These are phyloP conservation scores for Podarcis raffonei DNA, from an alignment of 2,113 vertebrate species.

Conservation along the genomic window DNA sequence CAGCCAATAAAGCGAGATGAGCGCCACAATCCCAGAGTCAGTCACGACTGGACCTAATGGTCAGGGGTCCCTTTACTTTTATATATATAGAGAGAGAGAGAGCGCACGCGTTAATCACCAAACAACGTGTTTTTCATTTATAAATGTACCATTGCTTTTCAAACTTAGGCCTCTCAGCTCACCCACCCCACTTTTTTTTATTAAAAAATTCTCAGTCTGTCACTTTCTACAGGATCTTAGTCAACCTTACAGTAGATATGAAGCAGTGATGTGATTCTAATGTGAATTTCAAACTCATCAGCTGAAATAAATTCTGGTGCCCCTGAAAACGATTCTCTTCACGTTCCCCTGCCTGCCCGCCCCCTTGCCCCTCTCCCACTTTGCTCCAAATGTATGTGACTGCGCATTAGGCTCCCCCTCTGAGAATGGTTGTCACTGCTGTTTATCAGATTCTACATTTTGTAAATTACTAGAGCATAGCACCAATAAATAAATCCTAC, in stretches of 20 bases:
- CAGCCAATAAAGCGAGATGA: too few relatives aligned
- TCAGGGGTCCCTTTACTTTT: too few relatives aligned
- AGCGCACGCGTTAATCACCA: background rate
- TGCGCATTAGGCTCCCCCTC: constrained; percentile 57
- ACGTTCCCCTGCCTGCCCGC: background rate
- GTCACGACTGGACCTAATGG: too few relatives aligned
- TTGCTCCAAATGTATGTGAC: constrained; percentile 28
- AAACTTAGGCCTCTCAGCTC: background rate
- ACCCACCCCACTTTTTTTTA: background rate
- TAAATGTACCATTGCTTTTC: background rate
- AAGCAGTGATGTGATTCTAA: constrained; percentile 49
- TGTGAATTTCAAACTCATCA: constrained; percentile 50
- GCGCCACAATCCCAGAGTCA: too few relatives aligned
- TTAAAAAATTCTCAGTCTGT: background rate
- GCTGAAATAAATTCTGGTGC: constrained; percentile 27
- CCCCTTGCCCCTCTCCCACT: background rate
- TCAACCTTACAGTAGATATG: constrained; percentile 2
- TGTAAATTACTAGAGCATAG: constrained; percentile 75
- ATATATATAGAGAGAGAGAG: too few relatives aligned
- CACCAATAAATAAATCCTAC: constrained; percentile 65
- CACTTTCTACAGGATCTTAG: constrained; percentile 26
- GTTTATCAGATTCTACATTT: constrained; percentile 72
- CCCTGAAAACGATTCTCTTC: constrained; percentile 26
- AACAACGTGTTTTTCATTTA: background rate
- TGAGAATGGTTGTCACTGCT: constrained; percentile 62